Base-by-base conservation (phyloP, 1,140 invertebrate species). In the Tetramorium parvispinum region DNA sequence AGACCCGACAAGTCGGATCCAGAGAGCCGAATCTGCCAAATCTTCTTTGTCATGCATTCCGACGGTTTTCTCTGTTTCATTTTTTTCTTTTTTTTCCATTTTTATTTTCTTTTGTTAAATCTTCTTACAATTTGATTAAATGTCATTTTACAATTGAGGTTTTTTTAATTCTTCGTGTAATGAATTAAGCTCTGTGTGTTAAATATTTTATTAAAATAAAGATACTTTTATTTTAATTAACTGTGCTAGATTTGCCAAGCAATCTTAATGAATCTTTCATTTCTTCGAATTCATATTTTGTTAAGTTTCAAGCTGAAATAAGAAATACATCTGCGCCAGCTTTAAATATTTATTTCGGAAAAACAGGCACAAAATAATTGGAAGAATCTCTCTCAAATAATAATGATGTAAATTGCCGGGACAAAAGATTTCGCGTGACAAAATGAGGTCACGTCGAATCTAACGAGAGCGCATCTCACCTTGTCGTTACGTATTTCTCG, bases 81-180 rank as follows among this genome's bases (percentile, higher is more conserved):
- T 11, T 49, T 32, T n/a, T 55, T 13, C 18, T 53, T 57, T 57
- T 57, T 11, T 46, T n/a, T 6, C 27, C 3, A 27, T 65, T 65
- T 65, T 8, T 46, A 18, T 49, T 77, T 27, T 68, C 11, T 37
- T 53, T 70, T 85, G 87, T 88, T 86, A 94, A 94, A 93, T 94
- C 91, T 93, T 89, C 93, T 94, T 93, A 93, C 91, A 90, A 94
- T 92, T 94, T 93, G 92, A 94, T 94, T 92, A 91, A 93, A 91
- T 92, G 91, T 90, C 65, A 37, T 3, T 55, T 40, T 76, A 11
- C 32, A 37, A 21, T 16, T 55, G 2, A 21, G 32, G 8, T 75
- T 37, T 55, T 32, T 4, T 37, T n/a, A 40, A 65, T 18, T 10
- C 18, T 37, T 51, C 5, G n/a, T 70, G 3, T 46, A 32, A 68